Evolutionary conservation across 2,113 vertebrate species (phyloP).

Genomic region (Oenanthe oenanthe): DNA sequence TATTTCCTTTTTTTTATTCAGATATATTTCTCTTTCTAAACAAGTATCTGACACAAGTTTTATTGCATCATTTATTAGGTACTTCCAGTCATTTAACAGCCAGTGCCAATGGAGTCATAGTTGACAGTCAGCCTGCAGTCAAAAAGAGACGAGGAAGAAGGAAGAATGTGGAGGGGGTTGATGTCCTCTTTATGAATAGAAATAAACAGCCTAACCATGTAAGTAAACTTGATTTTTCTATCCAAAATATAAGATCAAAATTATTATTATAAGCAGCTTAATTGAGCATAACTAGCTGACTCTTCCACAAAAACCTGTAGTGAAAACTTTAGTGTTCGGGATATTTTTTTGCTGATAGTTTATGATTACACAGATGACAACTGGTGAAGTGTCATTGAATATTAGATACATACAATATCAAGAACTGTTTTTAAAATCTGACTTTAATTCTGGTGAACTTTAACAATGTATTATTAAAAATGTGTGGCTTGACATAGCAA

Average conservation of each 20-base stretch:
- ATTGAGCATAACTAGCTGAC: neutral
- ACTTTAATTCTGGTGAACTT: neutral
- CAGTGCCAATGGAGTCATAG: conserved; percentile 83
- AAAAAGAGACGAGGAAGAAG: conserved; percentile 93
- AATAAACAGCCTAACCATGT: conserved; percentile 86
- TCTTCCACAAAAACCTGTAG: neutral
- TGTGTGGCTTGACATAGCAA: neutral
- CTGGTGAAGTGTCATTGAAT: neutral
- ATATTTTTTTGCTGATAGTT: neutral
- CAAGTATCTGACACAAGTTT: neutral
- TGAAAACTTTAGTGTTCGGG: neutral
- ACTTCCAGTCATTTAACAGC: conserved; percentile 80
- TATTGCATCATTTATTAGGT: conserved; percentile 69
- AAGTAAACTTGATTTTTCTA: conserved; percentile 42
- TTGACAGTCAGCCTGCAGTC: conserved; percentile 86
- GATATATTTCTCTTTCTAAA: neutral
- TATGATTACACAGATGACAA: neutral
- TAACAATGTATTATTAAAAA: neutral
- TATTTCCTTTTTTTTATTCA: neutral
- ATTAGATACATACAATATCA: neutral
- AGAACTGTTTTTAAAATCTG: neutral
- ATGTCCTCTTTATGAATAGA: conserved; percentile 90
- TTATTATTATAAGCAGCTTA: neutral
- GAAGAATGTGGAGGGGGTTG: conserved; percentile 96
- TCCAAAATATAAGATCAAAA: neutral